Base-by-base conservation (phyloP, 2,888 invertebrate genomes). In the Chaetoderma sp. region DNA sequence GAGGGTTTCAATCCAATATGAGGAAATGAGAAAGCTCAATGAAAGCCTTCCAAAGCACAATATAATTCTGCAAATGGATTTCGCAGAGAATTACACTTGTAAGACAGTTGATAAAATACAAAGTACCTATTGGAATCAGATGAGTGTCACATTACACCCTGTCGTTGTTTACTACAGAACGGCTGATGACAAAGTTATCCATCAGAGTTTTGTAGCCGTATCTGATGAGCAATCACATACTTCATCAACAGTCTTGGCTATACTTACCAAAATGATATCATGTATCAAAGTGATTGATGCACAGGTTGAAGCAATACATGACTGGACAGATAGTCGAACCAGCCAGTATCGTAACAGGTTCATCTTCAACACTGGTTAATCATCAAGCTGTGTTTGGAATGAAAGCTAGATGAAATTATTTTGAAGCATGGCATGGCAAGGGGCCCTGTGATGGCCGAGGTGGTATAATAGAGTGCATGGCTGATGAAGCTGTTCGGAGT, bases 1-100 rank as follows among this genome's bases (percentile, higher is more conserved):
- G n/a, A n/a, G n/a, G n/a, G n/a, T n/a, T n/a, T n/a, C n/a, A n/a
- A n/a, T n/a, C n/a, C n/a, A n/a, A n/a, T n/a, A n/a, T n/a, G n/a
- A n/a, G n/a, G n/a, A n/a, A n/a, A n/a, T n/a, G n/a, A n/a, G n/a
- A 56, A 42, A 60, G 2, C 33, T 68, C 23, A 68, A 65, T 33
- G 60, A 62, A 32, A 69, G 60, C 25, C 62, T 70, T 0, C 44
- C 52, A 21, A 36, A 45, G 6, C 23, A 56, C 16, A 49, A 69
- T 45, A 28, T 66, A 18, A 45, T 69, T n/a, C 39, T 71, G 1
- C 71, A 71, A 32, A 66, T 71, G 69, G 69, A 71, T 47, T 70
- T 71, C 36, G 63, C 63, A 1, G 71, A 71, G 47, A 71, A 70
- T 32, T 61, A 61, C 49, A 33, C 58, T 2, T 70, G 64, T 57